Conservation (phyloP, 1,140 invertebrate species). For the Nixonia krombeini region DNA sequence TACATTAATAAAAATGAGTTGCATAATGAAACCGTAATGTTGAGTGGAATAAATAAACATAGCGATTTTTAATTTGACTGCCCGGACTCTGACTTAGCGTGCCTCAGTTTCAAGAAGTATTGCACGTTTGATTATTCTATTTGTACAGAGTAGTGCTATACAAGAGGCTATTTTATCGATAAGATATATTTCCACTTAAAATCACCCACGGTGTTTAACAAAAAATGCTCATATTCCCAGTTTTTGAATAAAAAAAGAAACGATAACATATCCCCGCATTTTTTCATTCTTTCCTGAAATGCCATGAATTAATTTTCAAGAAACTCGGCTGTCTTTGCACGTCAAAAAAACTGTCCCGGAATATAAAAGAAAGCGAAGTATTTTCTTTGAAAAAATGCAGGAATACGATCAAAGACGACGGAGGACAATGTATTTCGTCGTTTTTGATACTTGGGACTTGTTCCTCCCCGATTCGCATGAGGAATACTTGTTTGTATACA, state of each 20-base stretch:
- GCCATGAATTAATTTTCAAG: too few species aligned
- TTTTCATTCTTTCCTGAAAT: too few species aligned
- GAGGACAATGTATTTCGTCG: constrained; percentile 12
- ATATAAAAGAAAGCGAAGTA: too few species aligned
- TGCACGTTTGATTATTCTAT: constrained; percentile 37
- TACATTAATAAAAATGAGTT: too few species aligned
- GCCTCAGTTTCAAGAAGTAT: constrained; percentile 24
- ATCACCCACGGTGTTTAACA: constrained; percentile 15
- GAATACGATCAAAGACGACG: too few species aligned
- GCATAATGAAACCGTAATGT: too few species aligned
- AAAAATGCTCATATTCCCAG: background rate
- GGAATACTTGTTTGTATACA: background rate
- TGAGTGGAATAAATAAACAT: too few species aligned
- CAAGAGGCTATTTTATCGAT: constrained; percentile 18
- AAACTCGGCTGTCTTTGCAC: too few species aligned
- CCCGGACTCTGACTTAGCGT: constrained; percentile 16
- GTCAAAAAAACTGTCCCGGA: too few species aligned
- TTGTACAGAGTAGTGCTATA: constrained; percentile 44
- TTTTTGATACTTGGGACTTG: background rate
- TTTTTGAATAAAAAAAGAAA: too few species aligned
- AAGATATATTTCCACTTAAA: constrained; percentile 20
- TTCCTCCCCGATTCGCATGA: background rate
- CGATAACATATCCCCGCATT: too few species aligned
- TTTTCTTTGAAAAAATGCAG: too few species aligned
- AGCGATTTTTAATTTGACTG: constrained; percentile 27